Conservation (phyloP, 2,888 invertebrate genomes). For the Chymomyza fuscimana region DNA sequence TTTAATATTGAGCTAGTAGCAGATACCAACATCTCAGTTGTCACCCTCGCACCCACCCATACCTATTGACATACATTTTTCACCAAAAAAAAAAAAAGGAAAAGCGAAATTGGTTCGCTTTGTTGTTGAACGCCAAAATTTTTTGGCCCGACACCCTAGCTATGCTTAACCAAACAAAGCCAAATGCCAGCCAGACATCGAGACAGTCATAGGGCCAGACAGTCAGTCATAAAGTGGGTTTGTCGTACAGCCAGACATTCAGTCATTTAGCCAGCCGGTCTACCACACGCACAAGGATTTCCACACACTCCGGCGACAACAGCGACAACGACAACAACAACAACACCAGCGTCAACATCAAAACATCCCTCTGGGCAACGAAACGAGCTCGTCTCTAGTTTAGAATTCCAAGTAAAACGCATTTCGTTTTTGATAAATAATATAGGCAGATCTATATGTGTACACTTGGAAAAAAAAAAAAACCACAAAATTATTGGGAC, state of each 20-base stretch:
- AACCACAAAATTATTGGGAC: neutral
- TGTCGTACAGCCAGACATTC: conserved; percentile 12
- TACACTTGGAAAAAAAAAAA: conserved; percentile 16
- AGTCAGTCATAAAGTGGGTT: neutral
- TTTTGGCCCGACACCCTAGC: conserved; percentile 5
- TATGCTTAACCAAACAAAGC: neutral
- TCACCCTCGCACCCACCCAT: conserved; percentile 9
- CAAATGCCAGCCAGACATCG: neutral
- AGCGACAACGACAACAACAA: conserved; percentile 17
- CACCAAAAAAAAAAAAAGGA: neutral
- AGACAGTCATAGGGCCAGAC: neutral
- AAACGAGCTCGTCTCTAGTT: conserved; percentile 29
- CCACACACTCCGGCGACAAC: conserved; percentile 19
- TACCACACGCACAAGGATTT: conserved; percentile 27
- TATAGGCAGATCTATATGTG: conserved; percentile 36
- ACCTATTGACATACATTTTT: conserved; percentile 55
- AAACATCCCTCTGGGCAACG: conserved; percentile 20
- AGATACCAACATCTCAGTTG: neutral
- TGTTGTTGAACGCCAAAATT: conserved; percentile 1
- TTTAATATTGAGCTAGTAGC: conserved; percentile 49
- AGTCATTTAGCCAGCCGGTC: conserved; percentile 6
- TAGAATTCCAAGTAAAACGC: conserved; percentile 45
- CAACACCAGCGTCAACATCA: conserved; percentile 33
- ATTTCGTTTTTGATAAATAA: conserved; percentile 57
- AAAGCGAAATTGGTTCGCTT: conserved; percentile 18